Base-by-base conservation (phyloP, 2,888 invertebrate species). In the Drosophila leonis region DNA sequence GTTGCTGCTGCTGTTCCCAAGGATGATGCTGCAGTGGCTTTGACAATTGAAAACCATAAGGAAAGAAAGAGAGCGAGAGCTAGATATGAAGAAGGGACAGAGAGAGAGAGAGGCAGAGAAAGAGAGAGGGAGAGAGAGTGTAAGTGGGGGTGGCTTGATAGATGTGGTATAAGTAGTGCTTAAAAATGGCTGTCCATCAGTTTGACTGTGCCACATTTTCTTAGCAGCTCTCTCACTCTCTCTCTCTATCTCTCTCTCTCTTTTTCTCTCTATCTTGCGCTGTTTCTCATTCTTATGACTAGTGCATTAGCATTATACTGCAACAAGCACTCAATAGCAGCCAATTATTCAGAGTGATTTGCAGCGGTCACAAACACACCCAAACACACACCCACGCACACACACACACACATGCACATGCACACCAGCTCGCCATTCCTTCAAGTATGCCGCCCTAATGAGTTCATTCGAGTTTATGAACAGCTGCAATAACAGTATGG, bases 291-390 rank as follows among this genome's bases (percentile, higher is more conserved):
- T 39, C 33, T 29, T 60, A 60, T 44, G 68, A 54, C 67, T 41
- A 6, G 55, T 55, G 51, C 70, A 70, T 70, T 71, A 57, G 54
- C 72, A 59, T 71, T 59, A 42, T 54, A 31, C 54, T 24, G 64
- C 65, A 59, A 59, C 72, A 55, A 60, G 65, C 65, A 67, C 63
- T 75, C 75, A 67, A 75, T 68, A 83, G 37, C 72, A 72, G 69
- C 70, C 80, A 80, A 85, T 82, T 82, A 82, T 77, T 80, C 76
- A 80, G 67, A 80, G 85, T 82, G 85, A 85, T 81, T 59, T 83
- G 41, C 41, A 61, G 72, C 51, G 55, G 60, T 48, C 29, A 49
- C 52, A 46, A 8, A 18, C 33, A 44, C 33, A 52, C 44, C n/a
- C 51, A 37, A 42, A n/a, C 24, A 61, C 20, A n/a, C 18, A 29